Conservation (phyloP, 2,888 invertebrate genomes). For the Lissonota sp. region DNA sequence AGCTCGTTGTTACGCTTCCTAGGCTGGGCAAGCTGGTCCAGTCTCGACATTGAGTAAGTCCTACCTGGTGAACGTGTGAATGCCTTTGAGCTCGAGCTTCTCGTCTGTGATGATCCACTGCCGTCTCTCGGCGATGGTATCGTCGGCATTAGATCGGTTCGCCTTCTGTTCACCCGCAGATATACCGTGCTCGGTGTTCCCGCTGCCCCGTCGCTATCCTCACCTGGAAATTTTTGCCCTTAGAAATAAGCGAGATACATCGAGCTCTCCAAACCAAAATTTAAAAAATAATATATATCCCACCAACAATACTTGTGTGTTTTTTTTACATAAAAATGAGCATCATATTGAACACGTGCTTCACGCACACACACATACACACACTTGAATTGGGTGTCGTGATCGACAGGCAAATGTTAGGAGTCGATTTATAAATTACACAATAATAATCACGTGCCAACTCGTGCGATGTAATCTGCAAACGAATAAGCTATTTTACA, state of each 20-base stretch:
- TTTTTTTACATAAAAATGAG: slow-evolving; percentile 15
- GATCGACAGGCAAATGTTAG: slow-evolving; percentile 21
- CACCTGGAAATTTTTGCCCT: slow-evolving; percentile 80
- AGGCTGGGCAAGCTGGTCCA: slow-evolving; percentile 93
- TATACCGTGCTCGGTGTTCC: slow-evolving; percentile 86
- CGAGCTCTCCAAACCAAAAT: slow-evolving; percentile 44
- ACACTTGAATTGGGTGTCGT: neutral
- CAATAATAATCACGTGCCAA: slow-evolving; percentile 46
- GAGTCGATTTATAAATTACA: neutral
- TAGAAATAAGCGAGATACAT: slow-evolving; percentile 70
- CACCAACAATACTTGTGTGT: slow-evolving; percentile 3
- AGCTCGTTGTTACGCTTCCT: slow-evolving; percentile 84
- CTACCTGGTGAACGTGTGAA: slow-evolving; percentile 89
- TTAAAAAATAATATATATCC: slow-evolving; percentile 4
- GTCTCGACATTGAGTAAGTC: slow-evolving; percentile 96
- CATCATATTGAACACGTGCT: neutral
- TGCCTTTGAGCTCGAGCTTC: slow-evolving; percentile 81
- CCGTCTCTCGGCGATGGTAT: slow-evolving; percentile 90
- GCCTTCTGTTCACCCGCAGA: slow-evolving; percentile 92
- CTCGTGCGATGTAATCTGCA: slow-evolving; percentile 56
- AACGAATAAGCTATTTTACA: slow-evolving; percentile 33
- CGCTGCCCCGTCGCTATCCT: slow-evolving; percentile 78
- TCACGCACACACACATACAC: neutral
- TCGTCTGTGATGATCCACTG: slow-evolving; percentile 76
- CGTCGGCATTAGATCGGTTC: slow-evolving; percentile 96